phyloP scores from a whole-genome alignment of 2,888 invertebrate species.

The Poecilobothrus nobilitatus region DNA sequence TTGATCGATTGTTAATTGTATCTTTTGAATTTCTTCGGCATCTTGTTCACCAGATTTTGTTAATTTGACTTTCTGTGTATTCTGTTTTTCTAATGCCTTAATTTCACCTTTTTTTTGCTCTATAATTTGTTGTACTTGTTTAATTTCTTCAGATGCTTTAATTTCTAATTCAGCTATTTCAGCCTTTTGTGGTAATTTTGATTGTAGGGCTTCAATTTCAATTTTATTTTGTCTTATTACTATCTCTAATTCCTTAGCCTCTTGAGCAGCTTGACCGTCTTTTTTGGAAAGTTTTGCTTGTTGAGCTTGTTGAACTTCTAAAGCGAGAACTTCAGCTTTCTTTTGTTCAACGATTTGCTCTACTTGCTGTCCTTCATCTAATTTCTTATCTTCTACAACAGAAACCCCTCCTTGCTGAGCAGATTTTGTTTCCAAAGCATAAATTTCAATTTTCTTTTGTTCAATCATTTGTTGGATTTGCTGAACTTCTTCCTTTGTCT shows the following conservation, averaged over 20 bases:
- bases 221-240: slow-evolving; percentile 41
- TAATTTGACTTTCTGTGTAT: slow-evolving; percentile 16
- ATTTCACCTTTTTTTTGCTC: background rate
- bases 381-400: background rate
- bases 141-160: background rate
- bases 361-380: background rate
- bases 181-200: background rate
- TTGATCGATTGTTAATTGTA: background rate
- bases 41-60: background rate
- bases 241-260: slow-evolving; percentile 31
- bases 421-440: background rate
- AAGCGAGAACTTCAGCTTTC: slow-evolving; percentile 52
- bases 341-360: slow-evolving; percentile 42
- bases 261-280: slow-evolving; percentile 36
- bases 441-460: background rate
- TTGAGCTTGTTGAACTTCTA: slow-evolving; percentile 47
- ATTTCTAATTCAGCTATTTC: background rate
- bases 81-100: background rate
- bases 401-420: background rate
- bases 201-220: slow-evolving; percentile 39
- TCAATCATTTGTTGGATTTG: background rate
- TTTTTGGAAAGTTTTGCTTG: slow-evolving; percentile 44
- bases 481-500: background rate
- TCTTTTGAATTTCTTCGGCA: background rate
- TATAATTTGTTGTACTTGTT: background rate